Conservation (phyloP, 2,113 vertebrate species). For the Microcebus ravelobensis region DNA sequence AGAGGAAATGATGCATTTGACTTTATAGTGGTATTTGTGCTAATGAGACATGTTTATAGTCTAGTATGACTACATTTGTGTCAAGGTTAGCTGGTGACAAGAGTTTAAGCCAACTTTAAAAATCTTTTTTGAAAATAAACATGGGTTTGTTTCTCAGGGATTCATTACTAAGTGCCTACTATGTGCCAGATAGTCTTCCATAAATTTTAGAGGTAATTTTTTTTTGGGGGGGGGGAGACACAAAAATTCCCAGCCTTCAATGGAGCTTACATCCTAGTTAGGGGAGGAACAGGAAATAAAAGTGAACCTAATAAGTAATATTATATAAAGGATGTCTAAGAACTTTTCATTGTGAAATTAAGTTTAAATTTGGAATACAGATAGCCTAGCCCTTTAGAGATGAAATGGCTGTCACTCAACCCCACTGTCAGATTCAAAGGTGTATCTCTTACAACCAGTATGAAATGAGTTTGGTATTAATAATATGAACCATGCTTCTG, state of each 20-base stretch:
- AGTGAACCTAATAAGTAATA: not conserved
- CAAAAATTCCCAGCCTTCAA: slow-evolving; percentile 1
- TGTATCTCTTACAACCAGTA: not conserved
- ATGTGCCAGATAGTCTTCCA: not conserved
- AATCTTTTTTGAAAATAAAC: not conserved
- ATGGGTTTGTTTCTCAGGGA: not conserved
- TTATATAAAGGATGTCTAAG: not conserved
- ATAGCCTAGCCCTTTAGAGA: not conserved
- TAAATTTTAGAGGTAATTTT: not conserved
- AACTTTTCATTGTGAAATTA: slow-evolving; percentile 28
- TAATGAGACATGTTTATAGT: not conserved
- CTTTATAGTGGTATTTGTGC: not conserved
- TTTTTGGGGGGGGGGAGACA: not conserved
- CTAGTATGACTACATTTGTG: not conserved
- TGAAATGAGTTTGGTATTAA: not conserved
- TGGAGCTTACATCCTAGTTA: not conserved
- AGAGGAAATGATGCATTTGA: not conserved
- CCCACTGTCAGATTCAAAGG: not conserved
- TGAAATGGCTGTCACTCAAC: not conserved
- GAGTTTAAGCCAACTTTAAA: not conserved
- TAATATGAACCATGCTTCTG: not conserved
- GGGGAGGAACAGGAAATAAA: not conserved
- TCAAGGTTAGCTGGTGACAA: not conserved
- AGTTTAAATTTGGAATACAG: not conserved
- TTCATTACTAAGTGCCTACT: slow-evolving; percentile 14